A percentile compares a stretch with the other conserved stretches of the same genome.
Conservation (phyloP, 2,113 vertebrate genomes). For the Pangasianodon gigas region DNA sequence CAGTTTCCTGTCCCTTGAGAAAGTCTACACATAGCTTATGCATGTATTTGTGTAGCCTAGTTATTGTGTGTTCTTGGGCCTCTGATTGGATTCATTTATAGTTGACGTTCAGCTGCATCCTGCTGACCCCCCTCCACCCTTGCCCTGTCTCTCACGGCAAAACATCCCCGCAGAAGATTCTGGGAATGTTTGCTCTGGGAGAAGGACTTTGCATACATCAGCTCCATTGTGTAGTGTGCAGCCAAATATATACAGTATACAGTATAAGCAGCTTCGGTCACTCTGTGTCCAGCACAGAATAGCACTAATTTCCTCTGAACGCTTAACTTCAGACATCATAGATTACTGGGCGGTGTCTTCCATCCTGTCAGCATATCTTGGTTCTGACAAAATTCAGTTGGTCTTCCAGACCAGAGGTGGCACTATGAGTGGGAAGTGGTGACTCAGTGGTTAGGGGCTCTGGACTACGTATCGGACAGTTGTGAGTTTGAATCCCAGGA, state of each 20-base stretch:
- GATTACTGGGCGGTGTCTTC: not conserved
- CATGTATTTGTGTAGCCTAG: not conserved
- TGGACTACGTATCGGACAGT: too few species aligned
- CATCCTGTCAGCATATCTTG: not conserved
- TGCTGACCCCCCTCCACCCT: conserved; percentile 54
- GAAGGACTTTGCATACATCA: conserved; percentile 43
- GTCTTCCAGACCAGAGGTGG: not conserved
- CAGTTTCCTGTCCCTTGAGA: conserved; percentile 42
- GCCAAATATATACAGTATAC: conserved; percentile 32
- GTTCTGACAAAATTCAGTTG: not conserved
- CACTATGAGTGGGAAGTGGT: not conserved
- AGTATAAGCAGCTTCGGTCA: conserved; percentile 33
- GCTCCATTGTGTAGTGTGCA: conserved; percentile 47
- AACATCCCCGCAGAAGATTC: conserved; percentile 52
- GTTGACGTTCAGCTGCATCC: conserved; percentile 65
- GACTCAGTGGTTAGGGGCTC: not conserved
- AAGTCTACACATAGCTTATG: conserved; percentile 16
- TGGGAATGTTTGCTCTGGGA: conserved; percentile 59
- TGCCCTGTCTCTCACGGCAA: conserved; percentile 42
- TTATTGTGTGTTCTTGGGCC: conserved; percentile 58
- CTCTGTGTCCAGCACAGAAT: conserved; percentile 30
- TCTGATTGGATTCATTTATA: conserved; percentile 62
- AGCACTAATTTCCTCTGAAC: not conserved
- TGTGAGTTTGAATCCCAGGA: conserved; percentile 4
- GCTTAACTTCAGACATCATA: not conserved